A percentile compares a stretch with the other conserved stretches of the same genome.
phyloP scores from a whole-genome alignment of 2,888 invertebrate species.

The Lasioglossum vierecki region DNA sequence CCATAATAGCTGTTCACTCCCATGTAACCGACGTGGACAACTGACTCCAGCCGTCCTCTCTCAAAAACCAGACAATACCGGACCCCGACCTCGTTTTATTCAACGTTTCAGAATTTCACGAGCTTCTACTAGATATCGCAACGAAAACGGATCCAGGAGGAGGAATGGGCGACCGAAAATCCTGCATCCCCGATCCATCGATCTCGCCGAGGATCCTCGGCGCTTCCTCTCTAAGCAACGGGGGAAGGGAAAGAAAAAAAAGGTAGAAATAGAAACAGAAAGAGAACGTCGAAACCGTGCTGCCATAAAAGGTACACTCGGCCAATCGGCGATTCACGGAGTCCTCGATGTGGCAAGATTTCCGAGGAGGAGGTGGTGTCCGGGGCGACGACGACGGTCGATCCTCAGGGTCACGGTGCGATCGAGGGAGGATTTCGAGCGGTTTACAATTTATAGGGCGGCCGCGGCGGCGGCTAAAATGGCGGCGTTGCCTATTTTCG shows the following conservation, averaged over 20 bases:
- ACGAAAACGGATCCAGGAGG: not conserved
- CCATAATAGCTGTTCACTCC: not conserved
- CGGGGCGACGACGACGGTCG: not conserved
- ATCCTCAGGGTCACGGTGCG: constrained; percentile 34
- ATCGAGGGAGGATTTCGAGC: constrained; percentile 55
- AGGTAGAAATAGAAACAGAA: not conserved
- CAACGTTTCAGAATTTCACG: not conserved
- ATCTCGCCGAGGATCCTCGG: not conserved
- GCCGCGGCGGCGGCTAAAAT: constrained; percentile 68
- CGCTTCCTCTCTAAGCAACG: not conserved
- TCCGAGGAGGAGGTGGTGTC: constrained; percentile 3
- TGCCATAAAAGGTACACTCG: constrained; percentile 7
- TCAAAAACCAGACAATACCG: not conserved
- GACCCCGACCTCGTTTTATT: not conserved
- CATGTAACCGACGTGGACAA: not conserved
- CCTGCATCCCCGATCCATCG: not conserved
- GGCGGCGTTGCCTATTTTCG: constrained; percentile 80
- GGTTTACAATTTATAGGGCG: constrained; percentile 57
- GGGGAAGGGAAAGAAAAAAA: not conserved
- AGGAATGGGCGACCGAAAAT: not conserved
- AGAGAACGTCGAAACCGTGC: constrained; percentile 1
- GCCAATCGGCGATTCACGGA: constrained; percentile 1
- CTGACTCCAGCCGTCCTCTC: not conserved
- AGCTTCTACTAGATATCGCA: not conserved
- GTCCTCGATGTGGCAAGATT: constrained; percentile 26